Conservation (phyloP, 2,113 vertebrate species). For the Paraplagusia blochii region DNA sequence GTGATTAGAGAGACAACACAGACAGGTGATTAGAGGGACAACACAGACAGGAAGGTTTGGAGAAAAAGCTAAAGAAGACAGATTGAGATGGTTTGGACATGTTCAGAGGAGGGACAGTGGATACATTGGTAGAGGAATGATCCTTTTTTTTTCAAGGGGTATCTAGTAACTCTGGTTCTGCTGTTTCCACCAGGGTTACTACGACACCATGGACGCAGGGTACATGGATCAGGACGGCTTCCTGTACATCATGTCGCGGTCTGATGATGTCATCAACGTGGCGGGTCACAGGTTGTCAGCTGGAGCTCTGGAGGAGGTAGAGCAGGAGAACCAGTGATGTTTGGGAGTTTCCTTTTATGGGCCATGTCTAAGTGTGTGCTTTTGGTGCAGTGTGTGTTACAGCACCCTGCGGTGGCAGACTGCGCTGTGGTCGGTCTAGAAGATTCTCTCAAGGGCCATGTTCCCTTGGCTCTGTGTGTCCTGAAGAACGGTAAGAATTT, state of each 20-base stretch:
- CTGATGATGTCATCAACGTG: conserved; percentile 97
- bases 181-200: conserved; percentile 81
- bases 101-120: too few relatives aligned
- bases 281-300: conserved; percentile 94
- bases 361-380: conserved; percentile 69
- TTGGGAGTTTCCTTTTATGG: background rate
- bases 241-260: conserved; percentile 90
- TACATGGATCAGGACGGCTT: conserved; percentile 90
- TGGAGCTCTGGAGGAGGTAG: conserved; percentile 92
- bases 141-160: background rate
- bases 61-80: too few relatives aligned
- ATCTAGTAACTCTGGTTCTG: too few relatives aligned
- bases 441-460: conserved; percentile 88
- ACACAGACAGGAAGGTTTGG: too few relatives aligned
- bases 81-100: too few relatives aligned
- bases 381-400: conserved; percentile 80
- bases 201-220: conserved; percentile 97
- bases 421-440: conserved; percentile 94
- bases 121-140: too few relatives aligned
- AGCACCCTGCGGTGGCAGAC: conserved; percentile 83
- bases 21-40: too few relatives aligned
- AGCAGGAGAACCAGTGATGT: background rate
- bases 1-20: too few relatives aligned
- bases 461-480: conserved; percentile 91
- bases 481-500: conserved; percentile 82